A percentile compares a stretch with the other conserved stretches of the same genome.
These are phyloP conservation scores for Oedothorax gibbosus DNA, from an alignment of 1,140 invertebrate species.

Conservation along the genomic window DNA sequence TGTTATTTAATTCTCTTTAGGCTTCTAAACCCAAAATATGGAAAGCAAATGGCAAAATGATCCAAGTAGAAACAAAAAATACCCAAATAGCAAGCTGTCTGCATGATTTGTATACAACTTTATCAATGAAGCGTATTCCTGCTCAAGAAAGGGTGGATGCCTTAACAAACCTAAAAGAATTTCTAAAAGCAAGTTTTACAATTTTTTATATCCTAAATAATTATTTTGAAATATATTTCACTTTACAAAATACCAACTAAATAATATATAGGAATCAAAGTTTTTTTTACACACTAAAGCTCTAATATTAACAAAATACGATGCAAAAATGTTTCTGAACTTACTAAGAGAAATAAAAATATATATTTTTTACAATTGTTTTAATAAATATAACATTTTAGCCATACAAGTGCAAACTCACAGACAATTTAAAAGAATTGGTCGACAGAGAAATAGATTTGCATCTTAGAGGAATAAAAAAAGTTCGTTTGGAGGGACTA, in stretches of 20 bases:
- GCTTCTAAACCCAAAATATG: conserved; percentile 47
- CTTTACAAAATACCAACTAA: not conserved
- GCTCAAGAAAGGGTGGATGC: conserved; percentile 36
- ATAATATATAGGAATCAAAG: not conserved
- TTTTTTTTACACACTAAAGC: not conserved
- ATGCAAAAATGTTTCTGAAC: not conserved
- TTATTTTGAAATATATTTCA: too few species aligned
- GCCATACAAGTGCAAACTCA: conserved; percentile 31
- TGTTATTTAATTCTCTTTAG: conserved; percentile 12
- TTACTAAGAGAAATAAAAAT: not conserved
- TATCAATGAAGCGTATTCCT: conserved; percentile 41
- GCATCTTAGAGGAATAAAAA: conserved; percentile 33
- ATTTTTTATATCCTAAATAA: not conserved
- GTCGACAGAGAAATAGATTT: conserved; percentile 54
- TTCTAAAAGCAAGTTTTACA: conserved; percentile 29
- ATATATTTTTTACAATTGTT: not conserved
- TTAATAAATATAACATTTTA: conserved; percentile 4
- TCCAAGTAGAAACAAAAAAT: conserved; percentile 34
- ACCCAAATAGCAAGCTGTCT: conserved; percentile 30
- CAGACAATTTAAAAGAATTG: conserved; percentile 26
- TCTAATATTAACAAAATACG: not conserved
- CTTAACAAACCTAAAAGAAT: conserved; percentile 29
- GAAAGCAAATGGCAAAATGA: conserved; percentile 3
- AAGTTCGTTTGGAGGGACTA: conserved; percentile 30
- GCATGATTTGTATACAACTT: conserved; percentile 36